Evolutionary conservation across 2,797 vertebrate genomes (phyloP).

Genomic region (Sylvilagus floridanus): DNA sequence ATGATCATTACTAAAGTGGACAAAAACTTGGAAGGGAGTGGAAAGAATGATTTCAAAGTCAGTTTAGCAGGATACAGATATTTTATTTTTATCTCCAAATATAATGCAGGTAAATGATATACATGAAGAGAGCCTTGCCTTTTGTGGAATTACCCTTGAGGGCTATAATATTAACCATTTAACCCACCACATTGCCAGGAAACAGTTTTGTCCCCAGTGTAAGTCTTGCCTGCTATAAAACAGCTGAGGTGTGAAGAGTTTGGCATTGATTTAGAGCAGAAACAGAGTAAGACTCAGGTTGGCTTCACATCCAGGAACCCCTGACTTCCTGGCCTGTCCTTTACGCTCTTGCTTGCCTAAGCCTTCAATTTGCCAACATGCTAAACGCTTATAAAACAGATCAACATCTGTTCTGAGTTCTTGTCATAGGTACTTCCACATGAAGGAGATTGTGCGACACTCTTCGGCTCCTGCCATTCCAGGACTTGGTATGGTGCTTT

Average conservation of each 20-base stretch:
- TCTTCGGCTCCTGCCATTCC: neutral
- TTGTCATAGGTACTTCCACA: slow-evolving; percentile 32
- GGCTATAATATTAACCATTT: slow-evolving; percentile 68
- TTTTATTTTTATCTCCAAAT: slow-evolving; percentile 26
- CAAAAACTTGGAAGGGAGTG: slow-evolving; percentile 61
- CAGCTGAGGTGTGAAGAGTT: slow-evolving; percentile 79
- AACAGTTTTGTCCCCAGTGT: slow-evolving; percentile 62
- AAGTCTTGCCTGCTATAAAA: slow-evolving; percentile 76
- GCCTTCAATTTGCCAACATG: slow-evolving; percentile 63
- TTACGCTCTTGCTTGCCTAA: slow-evolving; percentile 72
- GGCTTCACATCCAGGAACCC: slow-evolving; percentile 69
- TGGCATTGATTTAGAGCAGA: slow-evolving; percentile 80
- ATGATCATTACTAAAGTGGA: slow-evolving; percentile 38
- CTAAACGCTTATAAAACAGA: slow-evolving; percentile 67
- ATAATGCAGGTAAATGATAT: slow-evolving; percentile 41
- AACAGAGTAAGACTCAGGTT: slow-evolving; percentile 66
- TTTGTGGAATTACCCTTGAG: slow-evolving; percentile 41
- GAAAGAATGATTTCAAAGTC: slow-evolving; percentile 35
- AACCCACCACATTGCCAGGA: slow-evolving; percentile 69
- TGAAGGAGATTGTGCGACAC: slow-evolving; percentile 43
- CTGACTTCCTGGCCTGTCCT: slow-evolving; percentile 74
- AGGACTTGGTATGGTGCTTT: slow-evolving; percentile 53
- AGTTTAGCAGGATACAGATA: neutral
- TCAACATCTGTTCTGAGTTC: slow-evolving; percentile 70
- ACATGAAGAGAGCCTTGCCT: slow-evolving; percentile 14